Base-by-base conservation (phyloP, 1,140 invertebrate species). In the Vanessa tameamea region DNA sequence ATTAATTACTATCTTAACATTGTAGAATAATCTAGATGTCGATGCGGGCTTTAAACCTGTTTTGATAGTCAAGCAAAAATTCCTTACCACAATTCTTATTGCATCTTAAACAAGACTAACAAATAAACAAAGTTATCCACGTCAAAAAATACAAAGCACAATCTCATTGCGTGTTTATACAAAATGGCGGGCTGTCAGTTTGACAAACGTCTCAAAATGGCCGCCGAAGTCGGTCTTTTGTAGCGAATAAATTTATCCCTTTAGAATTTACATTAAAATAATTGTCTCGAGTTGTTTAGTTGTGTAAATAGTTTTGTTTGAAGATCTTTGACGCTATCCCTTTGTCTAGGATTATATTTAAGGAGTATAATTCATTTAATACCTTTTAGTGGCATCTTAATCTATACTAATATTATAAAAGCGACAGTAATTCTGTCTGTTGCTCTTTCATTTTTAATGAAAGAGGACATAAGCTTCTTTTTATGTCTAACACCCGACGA, bases 261-360 rank as follows among this genome's bases (percentile, higher is more conserved):
- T 61, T 15, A 26, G 57, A 61, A 61, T 61, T 37, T 61, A 61
- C 57, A 61, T 61, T 61, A 37, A 61, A 61, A 61, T 61, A 37
- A 37, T 23, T 61, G 26, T 37, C 4, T 15, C 6, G 15, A 61
- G 26, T 37, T 59, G 12, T 61, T 37, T 43, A 61, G 23, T 59
- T 59, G 23, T 61, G 57, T 61, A 15, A 61, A 61, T 61, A 61
- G 57, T 61, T 61, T 1, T 7, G 2, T 59, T n/a, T 2, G 9
- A n/a, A 9, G 20, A 55, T 55, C 57, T 61, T 14, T 59, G 11
- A 61, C 6, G 26, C 14, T 43, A 11, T 6, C 37, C 57, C 57
- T 61, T 61, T 61, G 53, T 57, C 15, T 8, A n/a, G 50, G 15
- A n/a, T n/a, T n/a, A n/a, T 1, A 53, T 8, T 53, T 3, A 15